Evolutionary conservation across 2,888 invertebrate species (phyloP).

Genomic region (Elmis aenea): DNA sequence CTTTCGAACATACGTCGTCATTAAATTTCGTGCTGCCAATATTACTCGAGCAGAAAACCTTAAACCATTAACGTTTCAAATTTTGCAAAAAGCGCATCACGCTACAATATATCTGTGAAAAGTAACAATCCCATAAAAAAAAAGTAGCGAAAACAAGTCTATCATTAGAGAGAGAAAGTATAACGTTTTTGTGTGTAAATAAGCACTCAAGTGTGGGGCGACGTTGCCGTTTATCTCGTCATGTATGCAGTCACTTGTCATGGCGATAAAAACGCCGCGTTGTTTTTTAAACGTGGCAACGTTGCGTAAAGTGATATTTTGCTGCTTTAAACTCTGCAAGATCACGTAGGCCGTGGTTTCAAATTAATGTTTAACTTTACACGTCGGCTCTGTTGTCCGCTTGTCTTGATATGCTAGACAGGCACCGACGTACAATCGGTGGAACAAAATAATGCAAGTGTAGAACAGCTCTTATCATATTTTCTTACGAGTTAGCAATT

Average conservation of each 20-base stretch:
- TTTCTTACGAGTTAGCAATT: constrained; percentile 15
- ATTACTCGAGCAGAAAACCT: too few species aligned
- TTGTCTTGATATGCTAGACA: too few species aligned
- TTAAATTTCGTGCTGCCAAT: too few species aligned
- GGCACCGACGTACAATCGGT: too few species aligned
- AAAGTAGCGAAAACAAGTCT: constrained; percentile 13
- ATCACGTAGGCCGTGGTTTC: constrained; percentile 19
- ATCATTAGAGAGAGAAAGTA: constrained; percentile 20
- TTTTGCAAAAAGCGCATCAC: background rate
- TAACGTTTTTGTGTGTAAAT: constrained; percentile 18
- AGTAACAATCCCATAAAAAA: constrained; percentile 11
- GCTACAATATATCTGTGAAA: constrained; percentile 1
- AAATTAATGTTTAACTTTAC: constrained; percentile 8
- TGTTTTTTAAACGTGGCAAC: constrained; percentile 18
- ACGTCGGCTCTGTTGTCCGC: constrained; percentile 11
- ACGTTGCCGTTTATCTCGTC: constrained; percentile 9
- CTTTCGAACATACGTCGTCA: too few species aligned
- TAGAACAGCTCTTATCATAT: constrained; percentile 14
- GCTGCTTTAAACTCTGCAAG: constrained; percentile 15
- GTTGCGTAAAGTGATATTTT: constrained; percentile 23
- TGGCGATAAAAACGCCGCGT: background rate
- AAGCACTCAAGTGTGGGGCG: constrained; percentile 13
- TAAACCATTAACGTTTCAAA: too few species aligned
- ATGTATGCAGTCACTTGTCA: constrained; percentile 2
- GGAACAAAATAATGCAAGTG: too few species aligned